phyloP scores from a whole-genome alignment of 2,888 invertebrate genomes.

The Xestia sexstrigata region DNA sequence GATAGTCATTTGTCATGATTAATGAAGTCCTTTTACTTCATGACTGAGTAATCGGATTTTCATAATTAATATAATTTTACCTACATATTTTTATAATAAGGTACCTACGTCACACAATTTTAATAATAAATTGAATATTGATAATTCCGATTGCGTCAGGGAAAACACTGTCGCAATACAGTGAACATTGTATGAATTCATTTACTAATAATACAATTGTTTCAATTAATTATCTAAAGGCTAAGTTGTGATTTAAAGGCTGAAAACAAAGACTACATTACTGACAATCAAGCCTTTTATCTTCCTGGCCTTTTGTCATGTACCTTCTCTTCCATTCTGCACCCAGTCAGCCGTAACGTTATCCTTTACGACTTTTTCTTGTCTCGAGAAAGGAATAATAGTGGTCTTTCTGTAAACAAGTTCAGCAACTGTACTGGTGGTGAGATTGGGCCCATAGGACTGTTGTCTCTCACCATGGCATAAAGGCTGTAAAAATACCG shows the following conservation, averaged over 20 bases:
- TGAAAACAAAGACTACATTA: background rate
- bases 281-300: background rate
- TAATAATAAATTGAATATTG: conserved; percentile 13
- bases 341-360: too few relatives aligned
- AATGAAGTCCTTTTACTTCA: background rate
- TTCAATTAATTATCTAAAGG: background rate
- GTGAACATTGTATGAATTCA: background rate
- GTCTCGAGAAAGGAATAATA: too few relatives aligned
- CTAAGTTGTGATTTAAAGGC: background rate
- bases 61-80: background rate
- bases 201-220: background rate
- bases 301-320: background rate
- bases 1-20: background rate
- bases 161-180: background rate
- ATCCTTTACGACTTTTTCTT: too few relatives aligned
- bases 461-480: too few relatives aligned
- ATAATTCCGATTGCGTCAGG: background rate
- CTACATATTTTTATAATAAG: background rate
- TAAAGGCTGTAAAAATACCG: too few relatives aligned
- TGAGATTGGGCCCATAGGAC: too few relatives aligned
- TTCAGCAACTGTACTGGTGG: too few relatives aligned
- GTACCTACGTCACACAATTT: background rate
- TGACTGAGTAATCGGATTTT: background rate
- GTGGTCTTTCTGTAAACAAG: too few relatives aligned
- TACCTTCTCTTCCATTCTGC: background rate